phyloP scores from a whole-genome alignment of 2,113 vertebrate species.

The Anser brachyrhynchus region DNA sequence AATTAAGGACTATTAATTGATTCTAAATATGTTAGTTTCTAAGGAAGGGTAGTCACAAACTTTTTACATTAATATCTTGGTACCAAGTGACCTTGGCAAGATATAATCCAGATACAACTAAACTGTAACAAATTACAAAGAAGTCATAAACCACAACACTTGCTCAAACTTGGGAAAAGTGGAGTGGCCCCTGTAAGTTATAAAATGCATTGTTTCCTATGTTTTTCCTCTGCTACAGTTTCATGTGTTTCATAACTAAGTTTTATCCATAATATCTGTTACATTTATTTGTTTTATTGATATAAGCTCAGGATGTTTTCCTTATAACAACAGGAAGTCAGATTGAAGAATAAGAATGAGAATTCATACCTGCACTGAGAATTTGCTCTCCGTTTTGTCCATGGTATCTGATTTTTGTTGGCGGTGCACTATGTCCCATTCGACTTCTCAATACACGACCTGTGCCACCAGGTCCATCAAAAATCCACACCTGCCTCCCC shows the following conservation, averaged over 20 bases:
- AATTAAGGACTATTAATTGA: too few relatives aligned
- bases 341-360: neutral
- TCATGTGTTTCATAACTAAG: neutral
- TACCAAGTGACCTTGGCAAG: neutral
- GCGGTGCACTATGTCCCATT: slow-evolving; percentile 91
- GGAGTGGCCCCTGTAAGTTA: neutral
- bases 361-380: slow-evolving; percentile 88
- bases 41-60: neutral
- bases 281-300: neutral
- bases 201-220: neutral
- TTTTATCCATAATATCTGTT: neutral
- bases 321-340: neutral
- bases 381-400: slow-evolving; percentile 90
- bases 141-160: neutral
- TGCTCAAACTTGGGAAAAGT: neutral
- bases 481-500: slow-evolving; percentile 90
- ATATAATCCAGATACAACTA: neutral
- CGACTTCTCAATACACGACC: slow-evolving; percentile 87
- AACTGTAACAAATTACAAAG: neutral
- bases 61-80: neutral
- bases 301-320: rapidly evolving
- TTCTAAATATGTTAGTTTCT: neutral
- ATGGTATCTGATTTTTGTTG: slow-evolving; percentile 88
- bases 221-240: neutral
- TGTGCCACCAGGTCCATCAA: slow-evolving; percentile 89